Conservation (phyloP, 2,888 invertebrate genomes). For the Limulus polyphemus region DNA sequence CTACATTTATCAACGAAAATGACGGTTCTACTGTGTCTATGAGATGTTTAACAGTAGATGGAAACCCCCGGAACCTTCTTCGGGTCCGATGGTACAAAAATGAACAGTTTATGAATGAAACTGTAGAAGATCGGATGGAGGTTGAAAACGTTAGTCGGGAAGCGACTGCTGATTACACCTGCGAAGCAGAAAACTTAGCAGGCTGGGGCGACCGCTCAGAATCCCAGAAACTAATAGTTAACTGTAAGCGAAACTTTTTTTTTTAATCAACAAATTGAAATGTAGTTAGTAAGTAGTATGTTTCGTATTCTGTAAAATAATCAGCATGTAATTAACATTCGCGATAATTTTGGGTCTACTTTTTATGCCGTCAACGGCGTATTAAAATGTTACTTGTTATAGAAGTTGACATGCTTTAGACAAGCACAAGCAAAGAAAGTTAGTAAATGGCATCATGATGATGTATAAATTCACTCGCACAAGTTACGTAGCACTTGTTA, state of each 20-base stretch:
- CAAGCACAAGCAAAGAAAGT: no score
- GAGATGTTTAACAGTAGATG: conserved; percentile 25
- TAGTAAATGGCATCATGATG: no score
- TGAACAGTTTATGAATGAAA: conserved; percentile 22
- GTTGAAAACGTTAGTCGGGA: conserved; percentile 22
- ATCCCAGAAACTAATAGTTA: conserved; percentile 20
- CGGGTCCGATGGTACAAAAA: conserved; percentile 25
- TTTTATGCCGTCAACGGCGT: no score
- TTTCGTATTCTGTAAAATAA: no score
- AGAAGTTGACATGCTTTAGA: no score
- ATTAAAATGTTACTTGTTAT: no score
- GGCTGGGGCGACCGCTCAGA: conserved; percentile 23
- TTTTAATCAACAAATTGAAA: no score
- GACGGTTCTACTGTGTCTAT: conserved; percentile 20
- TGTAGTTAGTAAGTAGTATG: no score
- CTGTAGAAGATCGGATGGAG: conserved; percentile 23
- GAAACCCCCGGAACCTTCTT: conserved; percentile 25
- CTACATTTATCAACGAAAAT: conserved; percentile 25
- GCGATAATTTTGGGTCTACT: no score
- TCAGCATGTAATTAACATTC: no score
- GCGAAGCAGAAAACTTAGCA: conserved; percentile 25
- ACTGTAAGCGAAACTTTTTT: conserved; percentile 16
- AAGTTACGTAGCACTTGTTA: no score
- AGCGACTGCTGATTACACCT: conserved; percentile 24
- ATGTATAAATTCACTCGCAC: no score